These are phyloP conservation scores for Heterotis niloticus DNA, from an alignment of 2,113 vertebrate genomes.

Conservation along the genomic window DNA sequence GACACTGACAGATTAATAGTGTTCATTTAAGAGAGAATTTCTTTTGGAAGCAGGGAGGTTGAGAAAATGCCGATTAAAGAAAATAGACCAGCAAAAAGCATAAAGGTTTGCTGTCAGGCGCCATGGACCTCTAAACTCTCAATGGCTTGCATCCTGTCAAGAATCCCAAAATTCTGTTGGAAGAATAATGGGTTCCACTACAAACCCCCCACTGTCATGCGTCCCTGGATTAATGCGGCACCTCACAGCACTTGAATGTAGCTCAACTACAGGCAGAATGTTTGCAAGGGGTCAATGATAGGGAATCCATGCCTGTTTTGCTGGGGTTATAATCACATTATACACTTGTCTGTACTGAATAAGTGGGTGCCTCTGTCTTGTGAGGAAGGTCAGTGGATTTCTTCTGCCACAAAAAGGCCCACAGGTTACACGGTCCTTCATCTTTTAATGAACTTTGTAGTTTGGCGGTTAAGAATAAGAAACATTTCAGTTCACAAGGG, in stretches of 20 bases:
- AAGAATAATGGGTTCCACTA: conserved; percentile 17
- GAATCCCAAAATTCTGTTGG: conserved; percentile 6
- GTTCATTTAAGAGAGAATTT: too few species aligned
- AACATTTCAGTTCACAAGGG: conserved; percentile 34
- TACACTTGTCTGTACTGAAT: conserved; percentile 34
- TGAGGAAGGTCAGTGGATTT: conserved; percentile 33
- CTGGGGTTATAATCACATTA: conserved; percentile 37
- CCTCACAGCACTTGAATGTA: conserved; percentile 23
- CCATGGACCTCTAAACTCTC: not conserved
- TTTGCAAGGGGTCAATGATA: conserved; percentile 33
- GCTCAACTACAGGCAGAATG: not conserved
- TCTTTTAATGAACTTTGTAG: conserved; percentile 42
- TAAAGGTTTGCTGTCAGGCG: conserved; percentile 11
- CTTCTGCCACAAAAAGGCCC: conserved; percentile 12
- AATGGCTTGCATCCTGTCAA: conserved; percentile 24
- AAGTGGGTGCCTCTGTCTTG: conserved; percentile 23
- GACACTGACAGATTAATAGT: too few species aligned
- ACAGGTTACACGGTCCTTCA: conserved; percentile 28
- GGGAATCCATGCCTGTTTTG: conserved; percentile 27
- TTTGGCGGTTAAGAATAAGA: conserved; percentile 29
- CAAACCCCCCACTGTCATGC: conserved; percentile 25
- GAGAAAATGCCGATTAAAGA: not conserved
- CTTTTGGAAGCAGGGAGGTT: not conserved
- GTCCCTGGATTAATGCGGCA: conserved; percentile 28
- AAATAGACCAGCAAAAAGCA: not conserved